Conservation (phyloP, 1,140 invertebrate genomes). For the Drosophila jambulina region DNA sequence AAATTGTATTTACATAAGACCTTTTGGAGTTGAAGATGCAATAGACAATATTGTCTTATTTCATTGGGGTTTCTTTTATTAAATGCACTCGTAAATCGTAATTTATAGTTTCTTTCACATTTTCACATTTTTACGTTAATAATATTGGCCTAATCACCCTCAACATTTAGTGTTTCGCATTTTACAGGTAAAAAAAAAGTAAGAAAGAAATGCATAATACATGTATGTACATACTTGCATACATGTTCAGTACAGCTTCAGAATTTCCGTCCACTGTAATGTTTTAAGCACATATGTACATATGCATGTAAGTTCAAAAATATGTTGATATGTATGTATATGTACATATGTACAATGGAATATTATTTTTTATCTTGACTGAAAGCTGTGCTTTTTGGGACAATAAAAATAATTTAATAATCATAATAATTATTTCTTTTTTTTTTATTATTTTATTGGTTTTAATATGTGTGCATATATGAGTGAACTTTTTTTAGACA, state of each 20-base stretch:
- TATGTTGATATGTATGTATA: too few relatives aligned
- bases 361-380: too few relatives aligned
- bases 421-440: too few relatives aligned
- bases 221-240: not conserved
- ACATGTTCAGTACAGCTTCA: not conserved
- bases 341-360: too few relatives aligned
- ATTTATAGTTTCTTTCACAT: too few relatives aligned
- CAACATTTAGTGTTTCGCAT: constrained; percentile 9
- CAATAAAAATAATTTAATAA: too few relatives aligned
- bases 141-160: not conserved
- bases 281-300: too few relatives aligned
- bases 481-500: not conserved
- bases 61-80: not conserved
- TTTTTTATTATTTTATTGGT: too few relatives aligned
- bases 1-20: not conserved
- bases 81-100: not conserved
- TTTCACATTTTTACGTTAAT: too few relatives aligned
- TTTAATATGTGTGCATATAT: not conserved
- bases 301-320: too few relatives aligned
- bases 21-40: not conserved
- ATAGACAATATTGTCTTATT: not conserved
- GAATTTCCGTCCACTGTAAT: too few relatives aligned
- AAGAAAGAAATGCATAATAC: not conserved
- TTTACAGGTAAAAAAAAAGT: constrained; percentile 44
- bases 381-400: too few relatives aligned